Conservation (phyloP, 2,113 vertebrate species). For the Ochotona princeps region DNA sequence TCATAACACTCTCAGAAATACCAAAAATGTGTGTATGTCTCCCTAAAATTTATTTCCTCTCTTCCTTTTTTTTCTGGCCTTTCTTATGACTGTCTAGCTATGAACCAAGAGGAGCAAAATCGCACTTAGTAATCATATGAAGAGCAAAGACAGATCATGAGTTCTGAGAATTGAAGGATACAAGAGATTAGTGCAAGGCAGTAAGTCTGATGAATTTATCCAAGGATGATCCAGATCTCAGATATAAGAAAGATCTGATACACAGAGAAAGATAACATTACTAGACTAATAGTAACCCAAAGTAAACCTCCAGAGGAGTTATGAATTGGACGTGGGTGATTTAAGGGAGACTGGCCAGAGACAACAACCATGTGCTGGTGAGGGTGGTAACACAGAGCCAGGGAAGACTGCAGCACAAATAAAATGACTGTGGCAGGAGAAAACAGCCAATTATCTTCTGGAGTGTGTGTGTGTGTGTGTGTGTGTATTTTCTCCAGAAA, state of each 20-base stretch:
- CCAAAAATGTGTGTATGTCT: too few relatives aligned
- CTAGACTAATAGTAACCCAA: neutral
- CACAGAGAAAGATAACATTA: neutral
- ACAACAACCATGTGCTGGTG: neutral
- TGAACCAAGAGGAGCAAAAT: neutral
- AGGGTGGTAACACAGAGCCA: neutral
- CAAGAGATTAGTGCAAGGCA: neutral
- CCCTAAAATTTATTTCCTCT: neutral
- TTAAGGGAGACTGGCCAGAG: neutral
- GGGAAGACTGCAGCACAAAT: rapidly evolving
- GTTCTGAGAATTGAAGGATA: neutral
- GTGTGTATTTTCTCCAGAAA: neutral
- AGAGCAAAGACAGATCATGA: neutral
- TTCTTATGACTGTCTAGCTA: neutral
- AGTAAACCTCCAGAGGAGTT: neutral
- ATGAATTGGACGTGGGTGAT: neutral
- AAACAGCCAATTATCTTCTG: neutral
- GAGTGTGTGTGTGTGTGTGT: neutral
- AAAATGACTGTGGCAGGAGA: neutral
- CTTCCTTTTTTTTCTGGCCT: neutral
- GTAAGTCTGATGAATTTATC: neutral
- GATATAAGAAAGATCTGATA: neutral
- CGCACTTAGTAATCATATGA: too few relatives aligned
- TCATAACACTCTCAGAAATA: neutral
- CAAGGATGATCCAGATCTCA: neutral